A percentile compares a stretch with the other conserved stretches of the same genome.
Conservation (phyloP, 2,113 vertebrate species). For the Loxodonta africana region DNA sequence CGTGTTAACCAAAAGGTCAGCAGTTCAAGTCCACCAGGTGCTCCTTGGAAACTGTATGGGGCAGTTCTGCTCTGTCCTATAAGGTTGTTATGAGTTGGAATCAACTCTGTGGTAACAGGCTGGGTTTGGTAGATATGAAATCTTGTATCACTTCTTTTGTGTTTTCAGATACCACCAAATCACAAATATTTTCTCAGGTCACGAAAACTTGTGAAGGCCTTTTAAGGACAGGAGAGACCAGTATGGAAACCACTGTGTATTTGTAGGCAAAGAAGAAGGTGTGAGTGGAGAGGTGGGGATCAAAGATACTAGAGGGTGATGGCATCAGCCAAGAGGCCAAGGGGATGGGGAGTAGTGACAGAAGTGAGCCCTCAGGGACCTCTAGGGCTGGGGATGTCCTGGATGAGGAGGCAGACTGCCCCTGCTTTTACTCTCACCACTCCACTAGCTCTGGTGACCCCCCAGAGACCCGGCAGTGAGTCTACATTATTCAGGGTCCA, state of each 20-base stretch:
- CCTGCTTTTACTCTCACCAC: neutral
- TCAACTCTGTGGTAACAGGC: too few relatives aligned
- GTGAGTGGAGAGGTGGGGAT: neutral
- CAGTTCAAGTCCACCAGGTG: too few relatives aligned
- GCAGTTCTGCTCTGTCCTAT: too few relatives aligned
- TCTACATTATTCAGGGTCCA: neutral
- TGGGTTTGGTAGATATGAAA: neutral
- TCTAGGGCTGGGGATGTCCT: neutral
- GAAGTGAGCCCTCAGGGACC: neutral
- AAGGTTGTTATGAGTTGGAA: too few relatives aligned
- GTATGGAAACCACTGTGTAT: neutral
- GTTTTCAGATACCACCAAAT: neutral
- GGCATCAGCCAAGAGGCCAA: neutral
- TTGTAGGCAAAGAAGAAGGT: neutral
- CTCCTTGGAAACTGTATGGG: too few relatives aligned
- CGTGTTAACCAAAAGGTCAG: too few relatives aligned
- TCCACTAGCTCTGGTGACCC: neutral
- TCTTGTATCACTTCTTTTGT: neutral
- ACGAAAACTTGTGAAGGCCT: constrained; percentile 15
- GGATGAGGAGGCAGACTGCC: neutral
- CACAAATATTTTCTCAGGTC: constrained; percentile 21
- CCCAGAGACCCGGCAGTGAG: neutral
- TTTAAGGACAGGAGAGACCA: constrained; percentile 22
- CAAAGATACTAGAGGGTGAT: neutral
- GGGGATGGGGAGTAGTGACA: neutral